phyloP scores from a whole-genome alignment of 2,888 invertebrate species.

The Diaperis boleti region DNA sequence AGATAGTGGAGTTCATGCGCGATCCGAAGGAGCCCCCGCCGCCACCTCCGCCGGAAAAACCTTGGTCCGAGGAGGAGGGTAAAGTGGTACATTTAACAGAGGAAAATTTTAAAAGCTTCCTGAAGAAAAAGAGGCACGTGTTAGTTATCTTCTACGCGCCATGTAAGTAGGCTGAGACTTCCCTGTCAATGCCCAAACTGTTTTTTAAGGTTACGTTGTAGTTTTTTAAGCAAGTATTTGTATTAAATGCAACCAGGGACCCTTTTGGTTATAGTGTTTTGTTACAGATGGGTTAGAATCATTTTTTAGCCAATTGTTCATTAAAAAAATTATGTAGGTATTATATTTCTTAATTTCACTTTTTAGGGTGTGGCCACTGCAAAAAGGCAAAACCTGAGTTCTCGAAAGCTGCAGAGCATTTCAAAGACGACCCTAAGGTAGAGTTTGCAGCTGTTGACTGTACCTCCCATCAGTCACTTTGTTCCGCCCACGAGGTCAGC shows the following conservation, averaged over 20 bases:
- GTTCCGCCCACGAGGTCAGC: conserved; percentile 77
- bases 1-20: conserved; percentile 86
- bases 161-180: conserved; percentile 78
- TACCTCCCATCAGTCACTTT: conserved; percentile 73
- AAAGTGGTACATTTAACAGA: conserved; percentile 83
- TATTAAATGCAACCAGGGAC: too few relatives aligned
- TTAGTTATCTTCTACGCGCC: conserved; percentile 94
- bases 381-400: conserved; percentile 89
- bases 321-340: neutral
- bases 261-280: too few relatives aligned
- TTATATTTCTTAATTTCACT: neutral
- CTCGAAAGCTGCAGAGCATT: conserved; percentile 78
- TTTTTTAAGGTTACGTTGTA: too few relatives aligned
- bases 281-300: too few relatives aligned
- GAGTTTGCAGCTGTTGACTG: conserved; percentile 89
- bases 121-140: conserved; percentile 89
- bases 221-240: too few relatives aligned
- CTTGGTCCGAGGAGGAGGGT: conserved; percentile 82
- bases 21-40: conserved; percentile 86
- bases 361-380: conserved; percentile 90
- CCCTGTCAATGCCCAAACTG: too few relatives aligned
- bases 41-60: conserved; percentile 84
- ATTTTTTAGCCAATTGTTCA: too few relatives aligned
- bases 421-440: conserved; percentile 82
- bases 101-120: conserved; percentile 77